Evolutionary conservation across 2,113 vertebrate genomes (phyloP).

Genomic region (Chinchilla lanigera): DNA sequence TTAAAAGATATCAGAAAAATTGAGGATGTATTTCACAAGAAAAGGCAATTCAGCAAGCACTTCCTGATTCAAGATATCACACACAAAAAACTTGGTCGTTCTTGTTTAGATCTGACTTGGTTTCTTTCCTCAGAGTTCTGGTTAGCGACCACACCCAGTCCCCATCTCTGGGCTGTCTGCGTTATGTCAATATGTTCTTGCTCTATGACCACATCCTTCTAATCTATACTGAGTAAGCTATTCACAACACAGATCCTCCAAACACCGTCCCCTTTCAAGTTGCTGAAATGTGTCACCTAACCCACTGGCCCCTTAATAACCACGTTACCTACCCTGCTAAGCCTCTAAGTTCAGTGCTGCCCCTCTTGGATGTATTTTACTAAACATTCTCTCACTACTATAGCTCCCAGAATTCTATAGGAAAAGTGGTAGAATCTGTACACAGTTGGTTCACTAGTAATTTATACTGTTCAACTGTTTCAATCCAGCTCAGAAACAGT

Average conservation of each 20-base stretch:
- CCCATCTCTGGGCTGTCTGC: neutral
- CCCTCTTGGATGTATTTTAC: neutral
- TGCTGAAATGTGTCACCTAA: neutral
- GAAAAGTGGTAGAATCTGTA: neutral
- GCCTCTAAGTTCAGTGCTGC: neutral
- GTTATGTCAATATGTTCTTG: neutral
- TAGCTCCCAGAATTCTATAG: neutral
- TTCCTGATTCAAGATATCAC: neutral
- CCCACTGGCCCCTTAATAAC: neutral
- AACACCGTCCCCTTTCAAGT: neutral
- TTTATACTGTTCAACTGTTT: neutral
- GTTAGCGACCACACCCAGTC: neutral
- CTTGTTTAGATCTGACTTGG: neutral
- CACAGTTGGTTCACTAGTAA: neutral
- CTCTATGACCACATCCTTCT: constrained; percentile 28
- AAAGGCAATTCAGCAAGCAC: neutral
- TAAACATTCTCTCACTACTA: neutral
- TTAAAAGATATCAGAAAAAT: constrained; percentile 19
- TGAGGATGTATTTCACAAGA: neutral
- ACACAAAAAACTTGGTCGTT: neutral
- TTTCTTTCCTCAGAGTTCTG: neutral
- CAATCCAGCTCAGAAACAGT: neutral
- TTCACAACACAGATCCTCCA: neutral
- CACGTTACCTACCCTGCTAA: neutral
- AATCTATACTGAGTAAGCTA: neutral